A percentile compares a stretch with the other conserved stretches of the same genome.
Conservation (phyloP, 1,140 invertebrate species). For the Anoplolepis gracilipes region DNA sequence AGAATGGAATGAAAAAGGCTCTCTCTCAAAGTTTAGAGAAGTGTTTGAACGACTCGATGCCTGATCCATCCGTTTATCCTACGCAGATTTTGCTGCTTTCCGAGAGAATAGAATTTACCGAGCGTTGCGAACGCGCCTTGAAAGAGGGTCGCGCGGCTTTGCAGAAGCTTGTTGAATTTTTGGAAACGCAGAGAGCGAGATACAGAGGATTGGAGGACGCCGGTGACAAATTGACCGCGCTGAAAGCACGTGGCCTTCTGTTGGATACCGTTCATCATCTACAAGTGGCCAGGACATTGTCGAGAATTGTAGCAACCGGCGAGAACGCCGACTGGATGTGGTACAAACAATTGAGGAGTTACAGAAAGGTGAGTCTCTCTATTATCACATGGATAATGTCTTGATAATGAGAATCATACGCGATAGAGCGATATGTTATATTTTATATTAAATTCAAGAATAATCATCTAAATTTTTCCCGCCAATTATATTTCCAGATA, state of each 20-base stretch:
- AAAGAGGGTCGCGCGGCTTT: constrained; percentile 75
- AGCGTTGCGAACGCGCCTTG: constrained; percentile 80
- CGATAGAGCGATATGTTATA: not conserved
- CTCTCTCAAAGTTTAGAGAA: constrained; percentile 79
- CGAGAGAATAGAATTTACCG: constrained; percentile 82
- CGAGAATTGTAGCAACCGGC: constrained; percentile 83
- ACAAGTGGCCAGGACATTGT: constrained; percentile 92
- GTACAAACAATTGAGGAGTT: constrained; percentile 95
- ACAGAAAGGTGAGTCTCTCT: constrained; percentile 78
- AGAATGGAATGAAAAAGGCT: constrained; percentile 78
- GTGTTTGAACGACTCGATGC: constrained; percentile 78
- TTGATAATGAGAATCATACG: not conserved
- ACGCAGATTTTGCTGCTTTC: constrained; percentile 81
- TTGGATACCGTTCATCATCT: constrained; percentile 97
- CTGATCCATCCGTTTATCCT: constrained; percentile 81
- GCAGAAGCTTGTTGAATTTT: constrained; percentile 80
- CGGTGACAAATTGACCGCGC: constrained; percentile 84
- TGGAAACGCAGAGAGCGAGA: constrained; percentile 80
- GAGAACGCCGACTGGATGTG: constrained; percentile 91
- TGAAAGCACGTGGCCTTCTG: constrained; percentile 90
- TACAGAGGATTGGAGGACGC: constrained; percentile 81
- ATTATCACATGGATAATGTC: not conserved
- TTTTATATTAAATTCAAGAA: no score
- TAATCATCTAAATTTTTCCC: no score
- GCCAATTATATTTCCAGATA: no score